Percentiles rank a stretch among this genome's conserved stretches.
Evolutionary conservation across 2,888 invertebrate species (phyloP).

Genomic region (Orgyia antiqua): DNA sequence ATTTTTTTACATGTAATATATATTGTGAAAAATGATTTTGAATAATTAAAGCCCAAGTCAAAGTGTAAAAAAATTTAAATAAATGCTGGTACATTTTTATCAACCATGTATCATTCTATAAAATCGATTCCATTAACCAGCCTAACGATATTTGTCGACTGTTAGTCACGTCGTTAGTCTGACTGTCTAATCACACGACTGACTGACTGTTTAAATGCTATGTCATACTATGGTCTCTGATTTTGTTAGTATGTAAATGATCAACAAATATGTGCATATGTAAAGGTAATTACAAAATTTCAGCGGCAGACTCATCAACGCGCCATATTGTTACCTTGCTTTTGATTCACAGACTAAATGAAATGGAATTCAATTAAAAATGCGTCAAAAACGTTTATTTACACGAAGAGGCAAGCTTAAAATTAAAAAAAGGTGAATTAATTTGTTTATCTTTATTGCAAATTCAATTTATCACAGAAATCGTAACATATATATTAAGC

Average conservation of each 20-base stretch:
- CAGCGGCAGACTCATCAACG: constrained; percentile 4
- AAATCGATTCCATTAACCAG: no score
- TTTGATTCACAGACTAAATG: background rate
- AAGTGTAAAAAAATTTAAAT: no score
- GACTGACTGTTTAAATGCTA: constrained; percentile 4
- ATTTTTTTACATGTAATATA: no score
- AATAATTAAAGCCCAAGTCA: no score
- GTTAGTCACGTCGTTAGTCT: constrained; percentile 19
- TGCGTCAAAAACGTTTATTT: background rate
- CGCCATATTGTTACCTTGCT: constrained; percentile 1
- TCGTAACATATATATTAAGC: background rate
- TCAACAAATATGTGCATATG: constrained; percentile 8
- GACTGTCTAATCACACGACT: constrained; percentile 19
- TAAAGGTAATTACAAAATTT: constrained; percentile 12
- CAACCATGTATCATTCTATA: no score
- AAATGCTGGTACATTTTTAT: no score
- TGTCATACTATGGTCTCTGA: constrained; percentile 12
- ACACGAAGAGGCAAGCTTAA: background rate
- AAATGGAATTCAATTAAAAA: constrained; percentile 2
- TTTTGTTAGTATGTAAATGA: constrained; percentile 9
- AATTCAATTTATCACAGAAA: no score
- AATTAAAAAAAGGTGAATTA: no score
- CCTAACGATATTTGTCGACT: constrained; percentile 6
- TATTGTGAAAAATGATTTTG: no score
- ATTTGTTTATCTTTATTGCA: no score